Evolutionary conservation across 2,888 invertebrate species (phyloP).

Genomic region (Aproaerema taeniolella): DNA sequence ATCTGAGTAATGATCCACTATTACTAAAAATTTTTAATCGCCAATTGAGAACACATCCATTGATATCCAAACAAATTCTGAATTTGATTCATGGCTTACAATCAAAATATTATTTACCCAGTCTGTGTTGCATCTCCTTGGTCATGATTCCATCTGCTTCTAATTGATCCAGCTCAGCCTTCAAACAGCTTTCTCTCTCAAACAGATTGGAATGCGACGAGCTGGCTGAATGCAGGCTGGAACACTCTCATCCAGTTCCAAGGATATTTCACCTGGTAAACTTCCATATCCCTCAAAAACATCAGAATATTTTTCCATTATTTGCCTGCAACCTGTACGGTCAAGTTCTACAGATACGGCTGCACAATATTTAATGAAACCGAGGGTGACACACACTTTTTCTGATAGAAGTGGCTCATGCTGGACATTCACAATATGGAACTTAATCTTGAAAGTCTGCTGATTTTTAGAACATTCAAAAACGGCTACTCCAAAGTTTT

Average conservation of each 20-base stretch:
- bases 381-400: conserved; percentile 6
- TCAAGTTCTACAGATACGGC: neutral
- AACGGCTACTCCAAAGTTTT: conserved; percentile 5
- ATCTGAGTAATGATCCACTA: neutral
- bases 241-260: conserved; percentile 10
- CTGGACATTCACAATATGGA: conserved; percentile 8
- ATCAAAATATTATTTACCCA: conserved; percentile 13
- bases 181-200: conserved; percentile 10
- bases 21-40: no score
- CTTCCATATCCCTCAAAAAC: conserved; percentile 14
- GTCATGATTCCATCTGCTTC: conserved; percentile 14
- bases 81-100: conserved; percentile 6
- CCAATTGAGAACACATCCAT: no score
- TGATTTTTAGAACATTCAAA: neutral
- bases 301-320: conserved; percentile 11
- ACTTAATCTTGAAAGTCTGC: conserved; percentile 3
- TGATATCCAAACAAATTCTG: conserved; percentile 19
- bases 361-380: conserved; percentile 9
- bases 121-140: conserved; percentile 10
- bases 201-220: conserved; percentile 11
- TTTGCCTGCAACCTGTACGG: neutral
- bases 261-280: conserved; percentile 9
- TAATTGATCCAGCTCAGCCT: conserved; percentile 14
- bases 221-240: conserved; percentile 11
- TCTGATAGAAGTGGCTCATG: conserved; percentile 11